phyloP scores from a whole-genome alignment of 2,888 invertebrate genomes.

The Cyaniris semiargus region DNA sequence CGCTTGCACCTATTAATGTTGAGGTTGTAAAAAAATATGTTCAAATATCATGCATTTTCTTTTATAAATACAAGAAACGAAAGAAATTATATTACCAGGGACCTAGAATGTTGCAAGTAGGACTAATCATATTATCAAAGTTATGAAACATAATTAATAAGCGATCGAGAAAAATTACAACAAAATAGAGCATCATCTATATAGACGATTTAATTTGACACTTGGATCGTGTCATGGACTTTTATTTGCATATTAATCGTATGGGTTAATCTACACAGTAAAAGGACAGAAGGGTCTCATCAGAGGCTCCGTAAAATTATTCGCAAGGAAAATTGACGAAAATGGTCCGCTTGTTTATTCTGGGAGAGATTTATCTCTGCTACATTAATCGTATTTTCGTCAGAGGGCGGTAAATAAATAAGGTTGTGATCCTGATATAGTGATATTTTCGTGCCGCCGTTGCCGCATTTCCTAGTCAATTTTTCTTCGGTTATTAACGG shows the following conservation, averaged over 20 bases:
- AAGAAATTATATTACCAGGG: neutral
- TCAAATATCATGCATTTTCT: neutral
- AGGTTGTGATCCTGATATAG: slow-evolving; percentile 23
- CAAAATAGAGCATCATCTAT: neutral
- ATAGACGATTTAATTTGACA: neutral
- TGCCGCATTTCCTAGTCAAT: slow-evolving; percentile 13
- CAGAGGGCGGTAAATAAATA: slow-evolving; percentile 26
- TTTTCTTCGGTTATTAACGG: slow-evolving; percentile 17
- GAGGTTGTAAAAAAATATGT: too few relatives aligned
- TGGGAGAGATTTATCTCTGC: slow-evolving; percentile 32
- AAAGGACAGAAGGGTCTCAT: slow-evolving; percentile 9
- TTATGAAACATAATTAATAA: neutral
- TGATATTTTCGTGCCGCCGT: neutral
- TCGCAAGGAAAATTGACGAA: slow-evolving; percentile 24
- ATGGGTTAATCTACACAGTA: slow-evolving; percentile 9
- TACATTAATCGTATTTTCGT: slow-evolving; percentile 31
- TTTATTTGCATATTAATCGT: slow-evolving; percentile 7
- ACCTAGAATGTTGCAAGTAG: too few relatives aligned
- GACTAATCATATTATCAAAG: too few relatives aligned
- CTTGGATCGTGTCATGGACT: neutral
- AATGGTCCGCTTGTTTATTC: slow-evolving; percentile 29
- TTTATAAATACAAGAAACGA: neutral
- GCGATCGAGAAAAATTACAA: neutral
- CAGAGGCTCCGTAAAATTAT: neutral
- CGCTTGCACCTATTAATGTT: too few relatives aligned